Conservation (phyloP, 2,113 vertebrate species). For the Corvus hawaiiensis region DNA sequence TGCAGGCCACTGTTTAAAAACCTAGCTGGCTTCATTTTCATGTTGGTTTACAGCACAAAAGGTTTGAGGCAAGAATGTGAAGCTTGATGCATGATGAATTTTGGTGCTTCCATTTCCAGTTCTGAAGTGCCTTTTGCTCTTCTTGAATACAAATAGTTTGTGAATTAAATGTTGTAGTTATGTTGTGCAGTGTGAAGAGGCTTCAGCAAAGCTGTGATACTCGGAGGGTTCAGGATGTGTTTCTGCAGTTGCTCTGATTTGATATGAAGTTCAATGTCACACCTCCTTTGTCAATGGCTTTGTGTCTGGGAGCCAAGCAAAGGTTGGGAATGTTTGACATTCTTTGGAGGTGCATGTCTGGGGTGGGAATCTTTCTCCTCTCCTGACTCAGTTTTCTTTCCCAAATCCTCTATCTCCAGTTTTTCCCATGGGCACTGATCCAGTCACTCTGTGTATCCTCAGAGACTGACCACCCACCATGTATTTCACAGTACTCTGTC, state of each 20-base stretch:
- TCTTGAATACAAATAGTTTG: not conserved
- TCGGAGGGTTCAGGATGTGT: not conserved
- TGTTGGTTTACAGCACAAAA: not conserved
- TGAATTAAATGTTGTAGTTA: not conserved
- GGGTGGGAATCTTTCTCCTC: not conserved
- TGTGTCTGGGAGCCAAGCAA: not conserved
- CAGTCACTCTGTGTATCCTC: accelerated
- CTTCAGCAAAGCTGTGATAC: not conserved
- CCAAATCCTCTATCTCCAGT: accelerated
- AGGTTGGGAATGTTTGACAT: not conserved
- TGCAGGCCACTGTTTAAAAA: not conserved
- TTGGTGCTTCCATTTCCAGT: not conserved
- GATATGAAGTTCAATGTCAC: accelerated
- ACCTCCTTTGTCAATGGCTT: not conserved
- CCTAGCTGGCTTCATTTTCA: not conserved
- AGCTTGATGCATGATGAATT: not conserved
- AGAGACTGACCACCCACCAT: not conserved
- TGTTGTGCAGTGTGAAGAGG: not conserved
- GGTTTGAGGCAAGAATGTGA: not conserved
- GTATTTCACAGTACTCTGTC: not conserved
- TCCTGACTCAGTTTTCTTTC: not conserved
- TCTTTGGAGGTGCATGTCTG: not conserved
- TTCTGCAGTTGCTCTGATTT: not conserved
- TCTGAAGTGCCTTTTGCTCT: not conserved
- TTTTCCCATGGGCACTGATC: not conserved